Evolutionary conservation across 2,888 invertebrate species (phyloP).

Genomic region (Lepeophtheirus nordmannii): DNA sequence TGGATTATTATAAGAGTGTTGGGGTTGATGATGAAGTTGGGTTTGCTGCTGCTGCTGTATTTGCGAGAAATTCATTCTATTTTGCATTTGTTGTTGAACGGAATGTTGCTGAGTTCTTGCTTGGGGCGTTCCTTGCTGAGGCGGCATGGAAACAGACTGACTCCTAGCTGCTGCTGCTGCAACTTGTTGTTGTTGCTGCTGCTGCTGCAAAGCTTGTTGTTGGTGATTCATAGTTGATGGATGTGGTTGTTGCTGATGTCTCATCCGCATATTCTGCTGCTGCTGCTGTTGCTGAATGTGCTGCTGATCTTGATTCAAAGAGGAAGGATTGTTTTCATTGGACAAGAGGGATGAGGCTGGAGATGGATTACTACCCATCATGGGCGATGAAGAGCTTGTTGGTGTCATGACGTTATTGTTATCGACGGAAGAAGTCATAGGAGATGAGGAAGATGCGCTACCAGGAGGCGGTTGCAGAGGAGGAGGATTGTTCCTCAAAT

Average conservation of each 20-base stretch:
- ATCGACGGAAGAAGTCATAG: no score
- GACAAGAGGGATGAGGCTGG: no score
- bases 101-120: neutral
- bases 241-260: neutral
- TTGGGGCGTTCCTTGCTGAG: neutral
- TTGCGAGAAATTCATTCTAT: neutral
- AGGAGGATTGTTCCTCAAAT: no score
- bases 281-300: neutral
- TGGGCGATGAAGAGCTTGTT: no score
- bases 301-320: no score
- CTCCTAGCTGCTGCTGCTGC: neutral
- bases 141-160: neutral
- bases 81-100: constrained; percentile 4
- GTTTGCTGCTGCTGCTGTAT: neutral
- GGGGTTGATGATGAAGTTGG: neutral
- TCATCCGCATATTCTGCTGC: neutral
- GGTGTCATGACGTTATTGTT: no score
- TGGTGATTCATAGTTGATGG: neutral
- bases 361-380: no score
- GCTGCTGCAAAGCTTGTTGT: neutral
- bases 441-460: no score
- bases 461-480: neutral
- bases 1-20: neutral
- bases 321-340: no score
- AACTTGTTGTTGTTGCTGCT: neutral